Evolutionary conservation across 2,797 vertebrate genomes (phyloP).

Genomic region (Pantherophis vulpinus): DNA sequence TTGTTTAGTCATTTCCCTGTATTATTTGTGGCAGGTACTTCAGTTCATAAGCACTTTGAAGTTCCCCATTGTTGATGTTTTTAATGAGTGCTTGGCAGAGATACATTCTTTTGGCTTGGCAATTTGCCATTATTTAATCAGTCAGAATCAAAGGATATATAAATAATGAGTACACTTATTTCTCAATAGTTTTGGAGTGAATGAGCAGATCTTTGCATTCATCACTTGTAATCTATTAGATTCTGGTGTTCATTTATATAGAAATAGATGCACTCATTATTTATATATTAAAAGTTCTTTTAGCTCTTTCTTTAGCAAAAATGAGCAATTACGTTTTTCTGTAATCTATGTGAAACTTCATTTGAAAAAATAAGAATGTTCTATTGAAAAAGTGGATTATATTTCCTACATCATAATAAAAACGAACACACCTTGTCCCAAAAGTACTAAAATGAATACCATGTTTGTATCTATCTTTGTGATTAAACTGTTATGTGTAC

Average conservation of each 20-base stretch:
- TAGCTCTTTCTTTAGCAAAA: neutral
- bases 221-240: conserved; percentile 37
- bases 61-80: conserved; percentile 18
- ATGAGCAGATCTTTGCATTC: conserved; percentile 53
- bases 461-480: neutral
- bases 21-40: conserved; percentile 38
- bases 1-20: conserved; percentile 48
- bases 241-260: conserved; percentile 35
- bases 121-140: conserved; percentile 61
- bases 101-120: conserved; percentile 48
- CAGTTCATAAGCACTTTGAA: conserved; percentile 54
- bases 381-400: neutral
- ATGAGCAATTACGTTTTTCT: neutral
- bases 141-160: conserved; percentile 51
- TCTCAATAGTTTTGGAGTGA: conserved; percentile 54
- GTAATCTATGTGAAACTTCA: neutral
- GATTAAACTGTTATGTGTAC: neutral
- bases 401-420: neutral
- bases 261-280: neutral
- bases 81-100: neutral
- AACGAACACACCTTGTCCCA: neutral
- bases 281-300: neutral
- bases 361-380: neutral
- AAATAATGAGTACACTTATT: conserved; percentile 59
- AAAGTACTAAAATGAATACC: neutral